Conservation (phyloP, 2,888 invertebrate species). For the Choristoneura rosaceana region DNA sequence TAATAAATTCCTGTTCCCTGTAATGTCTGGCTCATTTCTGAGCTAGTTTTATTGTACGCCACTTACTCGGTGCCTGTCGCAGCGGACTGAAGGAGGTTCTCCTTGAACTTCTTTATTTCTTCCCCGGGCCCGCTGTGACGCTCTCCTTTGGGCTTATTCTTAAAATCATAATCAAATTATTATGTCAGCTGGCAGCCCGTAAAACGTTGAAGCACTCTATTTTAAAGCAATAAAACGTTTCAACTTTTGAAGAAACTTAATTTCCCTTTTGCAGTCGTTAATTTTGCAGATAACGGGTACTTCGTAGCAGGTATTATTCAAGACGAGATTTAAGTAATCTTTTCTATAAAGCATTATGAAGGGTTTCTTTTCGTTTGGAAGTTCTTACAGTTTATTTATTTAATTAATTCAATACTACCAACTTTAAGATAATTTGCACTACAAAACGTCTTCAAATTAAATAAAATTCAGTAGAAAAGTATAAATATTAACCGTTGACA, state of each 20-base stretch:
- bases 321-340: conserved; percentile 22
- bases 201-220: conserved; percentile 39
- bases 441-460: neutral
- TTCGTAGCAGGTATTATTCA: conserved; percentile 14
- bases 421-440: neutral
- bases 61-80: conserved; percentile 68
- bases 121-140: conserved; percentile 58
- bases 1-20: conserved; percentile 38
- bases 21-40: conserved; percentile 36
- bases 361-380: neutral
- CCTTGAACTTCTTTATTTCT: conserved; percentile 78
- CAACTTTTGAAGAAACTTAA: conserved; percentile 39
- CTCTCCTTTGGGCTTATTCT: conserved; percentile 65
- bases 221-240: conserved; percentile 38
- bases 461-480: conserved; percentile 4
- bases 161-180: conserved; percentile 43
- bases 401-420: too few relatives aligned
- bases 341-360: conserved; percentile 11
- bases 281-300: conserved; percentile 35
- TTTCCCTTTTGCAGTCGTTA: conserved; percentile 40
- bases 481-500: conserved; percentile 7
- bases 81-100: conserved; percentile 70
- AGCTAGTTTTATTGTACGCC: conserved; percentile 38
- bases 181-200: conserved; percentile 33
- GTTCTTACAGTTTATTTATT: too few relatives aligned